A percentile compares a stretch with the other conserved stretches of the same genome.
Evolutionary conservation across 2,888 invertebrate genomes (phyloP).

Genomic region (Drosophila maculinotata): DNA sequence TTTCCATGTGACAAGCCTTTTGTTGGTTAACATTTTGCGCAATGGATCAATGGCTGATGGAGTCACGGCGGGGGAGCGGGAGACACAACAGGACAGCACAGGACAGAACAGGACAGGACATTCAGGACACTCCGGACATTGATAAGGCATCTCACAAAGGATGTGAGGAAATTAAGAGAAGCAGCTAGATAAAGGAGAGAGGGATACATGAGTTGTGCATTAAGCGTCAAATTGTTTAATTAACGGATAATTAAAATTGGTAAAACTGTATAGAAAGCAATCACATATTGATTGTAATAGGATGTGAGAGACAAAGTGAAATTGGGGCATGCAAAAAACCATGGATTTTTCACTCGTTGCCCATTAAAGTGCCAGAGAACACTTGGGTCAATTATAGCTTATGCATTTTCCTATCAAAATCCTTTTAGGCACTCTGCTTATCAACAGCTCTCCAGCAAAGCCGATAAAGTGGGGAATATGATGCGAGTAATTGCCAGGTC

Average conservation of each 20-base stretch:
- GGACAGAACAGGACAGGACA: too few relatives aligned
- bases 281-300: background rate
- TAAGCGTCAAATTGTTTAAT: conserved; percentile 22
- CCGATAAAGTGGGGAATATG: too few relatives aligned
- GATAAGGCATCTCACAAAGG: conserved; percentile 23
- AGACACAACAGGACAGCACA: conserved; percentile 14
- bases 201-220: conserved; percentile 22
- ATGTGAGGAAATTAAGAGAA: conserved; percentile 27
- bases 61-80: background rate
- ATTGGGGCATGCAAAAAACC: background rate
- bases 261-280: background rate
- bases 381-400: too few relatives aligned
- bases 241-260: conserved; percentile 21
- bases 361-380: too few relatives aligned
- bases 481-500: too few relatives aligned
- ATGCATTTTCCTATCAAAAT: too few relatives aligned
- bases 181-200: background rate
- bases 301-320: background rate
- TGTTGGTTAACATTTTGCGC: conserved; percentile 56
- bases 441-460: too few relatives aligned
- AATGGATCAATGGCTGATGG: conserved; percentile 57
- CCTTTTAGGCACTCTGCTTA: too few relatives aligned
- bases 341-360: too few relatives aligned
- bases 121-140: background rate
- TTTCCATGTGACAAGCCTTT: conserved; percentile 52